Conservation (phyloP, 2,797 vertebrate species). For the Hybognathus amarus region DNA sequence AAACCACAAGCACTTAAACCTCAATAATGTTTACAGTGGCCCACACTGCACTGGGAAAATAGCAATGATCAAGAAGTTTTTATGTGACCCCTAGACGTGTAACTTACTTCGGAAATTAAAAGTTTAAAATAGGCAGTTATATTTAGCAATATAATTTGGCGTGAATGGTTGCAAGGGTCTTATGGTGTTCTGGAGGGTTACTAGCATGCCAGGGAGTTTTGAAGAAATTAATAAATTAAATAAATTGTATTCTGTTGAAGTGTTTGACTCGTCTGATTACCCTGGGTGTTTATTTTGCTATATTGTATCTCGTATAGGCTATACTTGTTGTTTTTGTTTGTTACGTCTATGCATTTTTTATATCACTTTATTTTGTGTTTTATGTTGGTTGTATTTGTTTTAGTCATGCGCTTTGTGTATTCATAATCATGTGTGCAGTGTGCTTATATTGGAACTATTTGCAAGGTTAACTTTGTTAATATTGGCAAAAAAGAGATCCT, state of each 20-base stretch:
- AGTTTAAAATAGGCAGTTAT: background rate
- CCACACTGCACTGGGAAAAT: background rate
- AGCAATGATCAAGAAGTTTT: background rate
- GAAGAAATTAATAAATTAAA: background rate
- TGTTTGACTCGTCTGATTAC: too few relatives aligned
- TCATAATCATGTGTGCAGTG: background rate
- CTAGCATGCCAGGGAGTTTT: background rate
- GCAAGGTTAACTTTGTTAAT: background rate
- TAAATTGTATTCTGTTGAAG: background rate
- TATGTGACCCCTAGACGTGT: background rate
- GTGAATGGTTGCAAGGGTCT: background rate
- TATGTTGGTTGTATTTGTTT: background rate
- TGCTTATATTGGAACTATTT: background rate
- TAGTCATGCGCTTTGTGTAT: background rate
- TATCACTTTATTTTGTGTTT: background rate
- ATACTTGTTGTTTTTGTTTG: background rate
- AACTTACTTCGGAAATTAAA: background rate
- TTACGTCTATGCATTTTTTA: background rate
- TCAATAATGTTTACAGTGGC: background rate
- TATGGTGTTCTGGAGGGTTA: background rate
- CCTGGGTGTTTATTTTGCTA: background rate
- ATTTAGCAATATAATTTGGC: background rate
- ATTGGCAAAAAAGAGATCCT: background rate
- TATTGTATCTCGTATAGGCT: background rate
- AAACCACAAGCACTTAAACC: background rate